Base-by-base conservation (phyloP, 1,140 invertebrate genomes). In the Zaprionus nigranus region DNA sequence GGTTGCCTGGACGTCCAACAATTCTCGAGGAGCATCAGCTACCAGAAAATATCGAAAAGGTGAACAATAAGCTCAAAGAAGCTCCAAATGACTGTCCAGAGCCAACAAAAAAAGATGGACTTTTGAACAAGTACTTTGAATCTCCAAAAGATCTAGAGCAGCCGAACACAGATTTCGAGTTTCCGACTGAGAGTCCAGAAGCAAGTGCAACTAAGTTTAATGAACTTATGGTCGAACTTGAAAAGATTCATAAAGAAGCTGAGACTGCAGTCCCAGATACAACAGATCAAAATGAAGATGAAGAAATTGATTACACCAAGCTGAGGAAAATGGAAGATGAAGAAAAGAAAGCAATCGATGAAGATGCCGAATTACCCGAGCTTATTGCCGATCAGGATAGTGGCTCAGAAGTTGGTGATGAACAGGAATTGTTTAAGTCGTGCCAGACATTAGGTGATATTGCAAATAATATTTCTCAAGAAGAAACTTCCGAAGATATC, bases 1-100 rank as follows among this genome's bases (percentile, higher is more conserved):
- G 38, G 1, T 61, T 81, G 3, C 40, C 75, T 7, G 78, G 85
- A 1, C 74, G 65, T 22, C 85, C 84, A 1, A 81, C 59, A 30
- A 38, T 62, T 26, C 38, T 88, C 5, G 49, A 85, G 28, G 78
- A 85, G 34, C 30, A 62, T 6, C 34, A 64, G 26, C 12, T 34
- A 2, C 20, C 38, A 3, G 62, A 51, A 51, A 51, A 17, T 51
- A 43, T 43, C 6, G 20, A 51, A 1, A 3, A 51, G 12, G 20
- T 13, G 3, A 51, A 22, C 11, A 24, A 51, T 7, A 22, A 24
- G 20, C 5, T 24, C 0, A 11, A 51, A 5, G 20, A 71, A n/a
- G 46, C 20, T 13, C 49, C 49, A 40, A 40, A 53, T 46, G 46
- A n/a, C 7, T 11, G 61, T 36, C 6, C n/a, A 71, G 20, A 34